Conservation (phyloP, 2,888 invertebrate species). For the Lithodes maja region DNA sequence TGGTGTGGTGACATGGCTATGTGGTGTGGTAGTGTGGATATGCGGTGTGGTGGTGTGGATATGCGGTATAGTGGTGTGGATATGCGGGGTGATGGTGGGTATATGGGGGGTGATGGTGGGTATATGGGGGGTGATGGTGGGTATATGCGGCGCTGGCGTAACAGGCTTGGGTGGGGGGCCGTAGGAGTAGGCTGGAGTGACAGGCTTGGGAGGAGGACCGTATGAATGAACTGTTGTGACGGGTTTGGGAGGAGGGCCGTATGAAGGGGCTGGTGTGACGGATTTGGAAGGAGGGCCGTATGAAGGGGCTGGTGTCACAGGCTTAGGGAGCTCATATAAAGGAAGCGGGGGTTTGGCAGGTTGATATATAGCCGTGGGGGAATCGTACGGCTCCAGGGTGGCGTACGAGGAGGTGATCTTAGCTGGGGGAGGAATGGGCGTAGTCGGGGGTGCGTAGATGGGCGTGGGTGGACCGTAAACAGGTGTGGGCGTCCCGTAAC, state of each 20-base stretch:
- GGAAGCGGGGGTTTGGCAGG: conserved; percentile 10
- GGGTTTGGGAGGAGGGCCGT: neutral
- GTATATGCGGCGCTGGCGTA: neutral
- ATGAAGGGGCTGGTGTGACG: neutral
- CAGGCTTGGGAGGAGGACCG: neutral
- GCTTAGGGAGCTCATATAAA: neutral
- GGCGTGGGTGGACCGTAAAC: conserved; percentile 15
- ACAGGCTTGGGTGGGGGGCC: neutral
- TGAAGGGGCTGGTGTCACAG: conserved; percentile 6
- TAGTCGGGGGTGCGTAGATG: neutral
- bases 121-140: neutral
- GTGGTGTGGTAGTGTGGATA: neutral
- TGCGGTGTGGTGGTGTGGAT: neutral
- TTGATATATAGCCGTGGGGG: neutral
- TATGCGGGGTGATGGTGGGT: neutral
- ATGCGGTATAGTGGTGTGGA: neutral
- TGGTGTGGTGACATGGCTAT: neutral
- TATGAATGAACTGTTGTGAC: neutral
- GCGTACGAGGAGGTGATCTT: conserved; percentile 17
- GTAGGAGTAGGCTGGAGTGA: neutral
- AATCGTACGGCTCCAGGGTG: neutral
- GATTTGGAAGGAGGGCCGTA: conserved; percentile 16
- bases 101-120: neutral
- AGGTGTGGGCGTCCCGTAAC: neutral
- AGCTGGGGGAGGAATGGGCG: neutral